Evolutionary conservation across 2,113 vertebrate species (phyloP), one percentile per base, ranked within the genome.

Genomic region (Falcunculus frontatus): DNA sequence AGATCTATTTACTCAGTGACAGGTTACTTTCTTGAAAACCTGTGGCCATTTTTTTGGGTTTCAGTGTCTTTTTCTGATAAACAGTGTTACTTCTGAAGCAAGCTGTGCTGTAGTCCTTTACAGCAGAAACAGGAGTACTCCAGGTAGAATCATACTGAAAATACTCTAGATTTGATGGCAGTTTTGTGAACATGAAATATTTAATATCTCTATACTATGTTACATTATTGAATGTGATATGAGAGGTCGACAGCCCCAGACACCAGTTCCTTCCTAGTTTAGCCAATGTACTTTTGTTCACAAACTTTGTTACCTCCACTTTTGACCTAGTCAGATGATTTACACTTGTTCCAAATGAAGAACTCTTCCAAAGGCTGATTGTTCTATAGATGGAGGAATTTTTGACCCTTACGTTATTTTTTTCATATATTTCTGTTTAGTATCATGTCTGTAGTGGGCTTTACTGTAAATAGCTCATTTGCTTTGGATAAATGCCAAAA

Each of bases 361-460:
- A 81, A 8, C 3, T 84, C 29, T 59, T 84, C 17, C 7, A 59
- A 52, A 59, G 21, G 4, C 7, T 53, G 12, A 30, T 50, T 84
- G 6, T 49, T 64, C 16, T 62, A 63, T 6, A 22, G 9, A 57
- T 33, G 25, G 21, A 21, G 7, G 13, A 84, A 62, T 13, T 78
- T 86, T 41, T 79, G 20, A 89, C 5, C 8, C 2, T 9, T 12
- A 18, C 0, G 3, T 41, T 62, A 60, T 46, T 42, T 89, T 39
- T 44, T 73, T 19, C 7, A 44, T 33, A 3, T 57, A 44, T 73
- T 72, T 68, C n/a, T 53, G 5, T 72, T 59, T 68, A 44, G 27
- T 42, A 25, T 53, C 16, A 53, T 0, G 0, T 42, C 26, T 74
- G 8, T 39, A 52, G 5, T 44, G 7, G 5, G 2, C 9, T 79